Evolutionary conservation across 23 tunicate species (phyloP), one percentile per base, ranked within the genome.

Genomic region (Trididemnum nubilum): DNA sequence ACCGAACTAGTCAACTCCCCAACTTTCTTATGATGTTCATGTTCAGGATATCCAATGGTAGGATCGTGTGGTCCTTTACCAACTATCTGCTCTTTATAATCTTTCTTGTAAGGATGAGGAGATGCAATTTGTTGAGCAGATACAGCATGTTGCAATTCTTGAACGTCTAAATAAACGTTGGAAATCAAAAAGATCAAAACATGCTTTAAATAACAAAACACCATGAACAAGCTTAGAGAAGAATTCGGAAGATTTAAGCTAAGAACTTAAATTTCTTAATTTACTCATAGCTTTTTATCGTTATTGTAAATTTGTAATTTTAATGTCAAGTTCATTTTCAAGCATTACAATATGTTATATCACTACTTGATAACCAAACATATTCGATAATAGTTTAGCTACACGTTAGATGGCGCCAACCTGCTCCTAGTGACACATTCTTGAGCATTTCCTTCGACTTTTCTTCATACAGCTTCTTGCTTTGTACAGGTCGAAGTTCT

Each of bases 31-130:
- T 50, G 81, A 2, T 64, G 86, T n/a, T 96, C 88, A 84, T 96
- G 78, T 73, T 93, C 99, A 38, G 99, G 99, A 80, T 96, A 91
- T 35, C 92, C 80, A 49, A 58, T 84, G 9, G 90, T 78, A 34
- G 54, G 73, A 73, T 91, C 93, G 12, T 36, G 33, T 33, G 96
- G 91, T 34, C 81, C 77, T 70, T 85, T 93, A 1, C 98, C 98
- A 52, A 83, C 59, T 12, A 93, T 80, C 18, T 96, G 70, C 28
- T 73, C 37, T 34, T 78, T 77, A 44, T 82, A 96, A 33, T 88
- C 94, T 2, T 81, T 81, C 25, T 79, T 88, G 85, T 96, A 96
- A 5, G 64, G 52, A 25, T 36, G 34, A 18, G 64, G 65, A 5
- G 89, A 84, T 54, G 88, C 85, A 35, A 83, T 44, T 72, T 74